A percentile compares a stretch with the other conserved stretches of the same genome.
Conservation (phyloP, 2,797 vertebrate genomes). For the Syndactyla subalaris region DNA sequence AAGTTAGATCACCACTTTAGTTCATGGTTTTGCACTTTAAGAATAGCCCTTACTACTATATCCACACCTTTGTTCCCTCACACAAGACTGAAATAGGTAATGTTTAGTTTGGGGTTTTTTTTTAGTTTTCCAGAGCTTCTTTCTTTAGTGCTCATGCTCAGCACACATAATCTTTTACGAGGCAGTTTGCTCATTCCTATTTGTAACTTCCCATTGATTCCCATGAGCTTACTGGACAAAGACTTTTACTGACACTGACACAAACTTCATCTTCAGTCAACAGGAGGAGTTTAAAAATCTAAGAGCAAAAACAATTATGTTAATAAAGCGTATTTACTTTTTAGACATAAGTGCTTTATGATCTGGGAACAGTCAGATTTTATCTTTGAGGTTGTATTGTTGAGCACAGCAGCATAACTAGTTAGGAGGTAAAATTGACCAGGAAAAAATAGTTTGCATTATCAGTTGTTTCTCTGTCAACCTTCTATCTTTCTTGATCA, state of each 20-base stretch:
- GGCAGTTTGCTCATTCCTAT: neutral
- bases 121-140: neutral
- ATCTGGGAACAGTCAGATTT: neutral
- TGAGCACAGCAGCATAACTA: neutral
- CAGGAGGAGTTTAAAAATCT: neutral
- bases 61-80: neutral
- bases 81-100: neutral
- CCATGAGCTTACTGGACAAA: neutral
- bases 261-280: neutral
- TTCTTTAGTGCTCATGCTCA: neutral
- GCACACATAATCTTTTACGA: neutral
- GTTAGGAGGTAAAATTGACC: constrained; percentile 24
- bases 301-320: constrained; percentile 10
- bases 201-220: neutral
- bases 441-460: constrained; percentile 13
- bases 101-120: neutral
- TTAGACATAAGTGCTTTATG: neutral
- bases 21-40: neutral
- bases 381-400: neutral
- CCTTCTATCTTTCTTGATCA: constrained; percentile 24
- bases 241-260: neutral
- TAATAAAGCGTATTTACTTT: constrained; percentile 17
- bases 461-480: constrained; percentile 35
- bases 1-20: neutral
- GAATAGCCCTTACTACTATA: neutral